phyloP scores from a whole-genome alignment of 2,113 vertebrate species.

The Notechis scutatus region DNA sequence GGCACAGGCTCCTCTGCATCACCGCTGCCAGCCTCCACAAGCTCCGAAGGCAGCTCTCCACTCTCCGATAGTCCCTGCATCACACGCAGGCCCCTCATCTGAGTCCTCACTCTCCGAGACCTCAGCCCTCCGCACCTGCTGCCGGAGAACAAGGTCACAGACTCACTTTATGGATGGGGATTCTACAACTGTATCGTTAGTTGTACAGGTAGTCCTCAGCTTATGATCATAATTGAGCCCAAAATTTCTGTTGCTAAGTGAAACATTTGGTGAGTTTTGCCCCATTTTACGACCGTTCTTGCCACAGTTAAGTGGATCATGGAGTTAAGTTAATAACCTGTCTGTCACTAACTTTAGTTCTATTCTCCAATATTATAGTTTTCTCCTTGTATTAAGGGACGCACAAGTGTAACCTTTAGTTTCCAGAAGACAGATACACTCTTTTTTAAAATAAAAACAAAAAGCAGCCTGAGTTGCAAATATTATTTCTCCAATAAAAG shows the following conservation, averaged over 20 bases:
- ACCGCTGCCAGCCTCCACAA: no score
- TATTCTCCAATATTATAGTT: neutral
- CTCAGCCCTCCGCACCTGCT: no score
- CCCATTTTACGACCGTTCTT: neutral
- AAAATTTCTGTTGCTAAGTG: neutral
- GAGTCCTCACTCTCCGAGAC: no score
- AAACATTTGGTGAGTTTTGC: neutral
- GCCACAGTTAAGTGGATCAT: neutral
- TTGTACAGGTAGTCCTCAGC: neutral
- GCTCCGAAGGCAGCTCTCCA: no score
- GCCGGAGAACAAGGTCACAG: no score
- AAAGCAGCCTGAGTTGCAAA: neutral
- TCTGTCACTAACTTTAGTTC: neutral
- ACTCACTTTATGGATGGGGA: neutral
- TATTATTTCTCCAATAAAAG: neutral
- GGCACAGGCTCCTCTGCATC: no score
- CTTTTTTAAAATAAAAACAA: neutral
- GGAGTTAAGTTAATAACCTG: neutral
- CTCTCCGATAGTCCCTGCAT: no score
- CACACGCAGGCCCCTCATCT: no score
- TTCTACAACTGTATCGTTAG: neutral
- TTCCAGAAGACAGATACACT: neutral
- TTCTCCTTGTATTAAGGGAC: neutral
- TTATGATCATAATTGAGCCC: neutral
- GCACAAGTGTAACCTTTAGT: neutral